Conservation (phyloP, 2,797 vertebrate species). For the Morelia viridis region DNA sequence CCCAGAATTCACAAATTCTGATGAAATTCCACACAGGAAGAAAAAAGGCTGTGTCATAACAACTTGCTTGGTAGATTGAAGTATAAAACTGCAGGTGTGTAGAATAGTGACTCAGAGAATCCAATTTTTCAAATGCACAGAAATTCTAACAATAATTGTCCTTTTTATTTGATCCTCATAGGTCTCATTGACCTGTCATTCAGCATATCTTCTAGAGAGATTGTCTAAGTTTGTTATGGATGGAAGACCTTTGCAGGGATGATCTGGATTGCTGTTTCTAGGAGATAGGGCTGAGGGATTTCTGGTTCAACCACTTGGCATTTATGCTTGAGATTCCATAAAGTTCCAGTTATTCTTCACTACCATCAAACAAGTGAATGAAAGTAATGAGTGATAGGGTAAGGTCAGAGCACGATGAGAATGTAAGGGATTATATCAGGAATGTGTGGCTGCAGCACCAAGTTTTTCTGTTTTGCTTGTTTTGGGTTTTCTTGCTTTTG, state of each 20-base stretch:
- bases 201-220: background rate
- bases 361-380: background rate
- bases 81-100: background rate
- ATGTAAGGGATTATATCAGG: background rate
- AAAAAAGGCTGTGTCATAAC: background rate
- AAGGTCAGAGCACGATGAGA: background rate
- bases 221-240: background rate
- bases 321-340: background rate
- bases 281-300: background rate
- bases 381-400: background rate
- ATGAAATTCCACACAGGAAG: background rate
- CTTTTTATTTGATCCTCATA: background rate
- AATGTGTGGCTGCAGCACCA: background rate
- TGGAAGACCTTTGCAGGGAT: background rate
- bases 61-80: background rate
- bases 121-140: conserved; percentile 46
- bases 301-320: background rate
- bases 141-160: conserved; percentile 28
- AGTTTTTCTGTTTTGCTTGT: background rate
- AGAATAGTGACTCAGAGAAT: conserved; percentile 26
- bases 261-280: background rate
- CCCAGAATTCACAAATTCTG: background rate
- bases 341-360: background rate
- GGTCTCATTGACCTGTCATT: background rate
- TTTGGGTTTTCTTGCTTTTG: background rate